Percentiles rank a stretch among this genome's conserved stretches.
Conservation (phyloP, 2,113 vertebrate species). For the Tonatia bakeri region DNA sequence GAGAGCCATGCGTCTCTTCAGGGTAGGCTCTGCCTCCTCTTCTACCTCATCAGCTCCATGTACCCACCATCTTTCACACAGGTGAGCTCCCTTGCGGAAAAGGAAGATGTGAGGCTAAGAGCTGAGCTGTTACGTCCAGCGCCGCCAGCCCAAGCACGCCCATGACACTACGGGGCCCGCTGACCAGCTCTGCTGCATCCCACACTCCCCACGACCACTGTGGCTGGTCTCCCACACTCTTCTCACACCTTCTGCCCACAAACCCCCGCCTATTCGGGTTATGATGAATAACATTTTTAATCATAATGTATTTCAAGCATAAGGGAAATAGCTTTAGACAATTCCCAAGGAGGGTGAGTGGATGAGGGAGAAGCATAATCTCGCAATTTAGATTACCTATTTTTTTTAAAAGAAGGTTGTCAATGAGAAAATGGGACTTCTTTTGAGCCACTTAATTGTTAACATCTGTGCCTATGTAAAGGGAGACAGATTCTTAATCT, state of each 20-base stretch:
- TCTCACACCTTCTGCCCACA: not conserved
- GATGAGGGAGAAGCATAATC: not conserved
- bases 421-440: not conserved
- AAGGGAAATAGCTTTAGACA: not conserved
- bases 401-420: not conserved
- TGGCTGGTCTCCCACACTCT: not conserved
- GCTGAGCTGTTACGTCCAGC: accelerated
- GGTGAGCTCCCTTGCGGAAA: not conserved
- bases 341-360: not conserved
- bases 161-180: accelerated
- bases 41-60: accelerated
- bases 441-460: not conserved
- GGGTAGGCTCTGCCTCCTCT: not conserved
- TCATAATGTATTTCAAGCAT: not conserved
- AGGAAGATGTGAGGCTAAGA: not conserved
- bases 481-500: not conserved
- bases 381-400: not conserved
- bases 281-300: not conserved
- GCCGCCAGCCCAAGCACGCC: not conserved
- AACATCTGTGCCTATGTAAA: not conserved
- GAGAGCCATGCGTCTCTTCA: not conserved
- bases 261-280: not conserved
- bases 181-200: accelerated
- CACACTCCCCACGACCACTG: not conserved
- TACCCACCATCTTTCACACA: not conserved